These are phyloP conservation scores for Euproctis similis DNA, from an alignment of 2,888 invertebrate species.

Conservation along the genomic window DNA sequence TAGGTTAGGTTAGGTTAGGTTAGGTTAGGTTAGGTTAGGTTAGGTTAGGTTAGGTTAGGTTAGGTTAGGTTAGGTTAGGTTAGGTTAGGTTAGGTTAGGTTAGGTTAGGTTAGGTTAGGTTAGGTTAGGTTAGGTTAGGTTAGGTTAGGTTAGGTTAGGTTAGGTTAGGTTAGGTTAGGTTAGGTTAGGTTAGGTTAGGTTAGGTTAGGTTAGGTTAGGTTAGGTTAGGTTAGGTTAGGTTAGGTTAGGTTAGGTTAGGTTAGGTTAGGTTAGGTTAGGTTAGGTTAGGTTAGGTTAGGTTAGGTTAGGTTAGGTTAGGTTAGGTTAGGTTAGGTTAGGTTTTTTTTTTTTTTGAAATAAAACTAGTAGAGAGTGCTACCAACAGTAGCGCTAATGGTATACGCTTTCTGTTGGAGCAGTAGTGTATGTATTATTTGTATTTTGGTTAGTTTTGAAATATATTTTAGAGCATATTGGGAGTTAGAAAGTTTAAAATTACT, in stretches of 20 bases:
- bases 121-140: slow-evolving; percentile 6
- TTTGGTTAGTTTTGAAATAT: no score
- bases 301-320: slow-evolving; percentile 9
- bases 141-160: slow-evolving; percentile 7
- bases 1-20: slow-evolving; percentile 4
- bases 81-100: not conserved
- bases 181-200: slow-evolving; percentile 5
- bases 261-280: slow-evolving; percentile 6
- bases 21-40: slow-evolving; percentile 4
- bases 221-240: slow-evolving; percentile 4
- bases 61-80: not conserved
- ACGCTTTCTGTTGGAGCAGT: no score
- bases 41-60: slow-evolving; percentile 3
- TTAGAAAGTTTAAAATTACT: no score
- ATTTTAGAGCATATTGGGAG: no score
- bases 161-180: slow-evolving; percentile 8
- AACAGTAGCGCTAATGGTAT: no score
- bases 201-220: slow-evolving; percentile 5
- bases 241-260: slow-evolving; percentile 3
- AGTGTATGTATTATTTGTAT: no score
- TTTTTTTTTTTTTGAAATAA: no score
- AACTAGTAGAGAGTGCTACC: no score
- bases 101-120: slow-evolving; percentile 3
- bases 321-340: slow-evolving; percentile 10
- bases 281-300: slow-evolving; percentile 6